phyloP scores from a whole-genome alignment of 64 coral and sea anemone genomes.

The Actinia tenebrosa region DNA sequence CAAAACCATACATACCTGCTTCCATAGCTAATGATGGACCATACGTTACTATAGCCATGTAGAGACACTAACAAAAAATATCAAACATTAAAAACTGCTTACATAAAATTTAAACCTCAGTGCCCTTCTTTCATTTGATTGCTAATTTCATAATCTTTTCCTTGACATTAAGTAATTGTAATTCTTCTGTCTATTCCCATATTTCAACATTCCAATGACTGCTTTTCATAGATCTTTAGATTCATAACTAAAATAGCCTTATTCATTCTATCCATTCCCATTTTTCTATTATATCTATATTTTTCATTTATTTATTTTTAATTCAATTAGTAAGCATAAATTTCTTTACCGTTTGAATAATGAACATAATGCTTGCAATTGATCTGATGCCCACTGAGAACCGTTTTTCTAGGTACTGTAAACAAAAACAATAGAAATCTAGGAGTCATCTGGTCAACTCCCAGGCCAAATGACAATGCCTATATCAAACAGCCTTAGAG shows the following conservation, averaged over 20 bases:
- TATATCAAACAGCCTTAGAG: no score
- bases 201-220: no score
- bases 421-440: not conserved
- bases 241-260: no score
- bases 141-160: no score
- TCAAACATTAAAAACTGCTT: not conserved
- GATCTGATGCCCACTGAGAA: constrained; percentile 70
- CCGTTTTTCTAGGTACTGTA: constrained; percentile 92
- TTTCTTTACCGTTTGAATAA: constrained; percentile 77
- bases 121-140: no score
- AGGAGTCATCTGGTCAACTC: not conserved
- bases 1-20: constrained; percentile 44
- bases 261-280: no score
- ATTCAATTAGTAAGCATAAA: not conserved
- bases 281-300: no score
- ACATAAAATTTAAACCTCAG: not conserved
- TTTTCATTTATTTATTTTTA: no score
- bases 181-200: not conserved
- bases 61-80: constrained; percentile 57
- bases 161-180: not conserved
- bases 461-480: no score
- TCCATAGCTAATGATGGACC: constrained; percentile 78
- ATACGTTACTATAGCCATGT: constrained; percentile 93
- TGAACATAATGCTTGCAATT: constrained; percentile 70
- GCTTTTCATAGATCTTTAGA: no score